Base-by-base conservation (phyloP, 2,888 invertebrate species). In the Fragum whitleyi region DNA sequence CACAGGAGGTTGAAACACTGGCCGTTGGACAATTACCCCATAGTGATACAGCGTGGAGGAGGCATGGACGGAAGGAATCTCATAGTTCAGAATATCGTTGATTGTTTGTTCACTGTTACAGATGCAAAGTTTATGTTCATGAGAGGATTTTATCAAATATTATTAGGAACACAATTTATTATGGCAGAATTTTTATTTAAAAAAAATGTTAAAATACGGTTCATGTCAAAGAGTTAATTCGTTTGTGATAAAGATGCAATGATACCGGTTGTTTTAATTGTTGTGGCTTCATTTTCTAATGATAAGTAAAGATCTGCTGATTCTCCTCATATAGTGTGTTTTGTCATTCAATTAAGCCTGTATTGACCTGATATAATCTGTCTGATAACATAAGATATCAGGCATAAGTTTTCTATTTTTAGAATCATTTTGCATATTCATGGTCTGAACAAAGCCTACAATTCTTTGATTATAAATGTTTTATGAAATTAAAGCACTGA, bases 1-100 rank as follows among this genome's bases (percentile, higher is more conserved):
- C 86, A 28, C 89, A 80, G 51, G 88, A 90, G 74, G 85, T 92
- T 16, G 88, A 89, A 65, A 89, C 91, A 1, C 79, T 92, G 21
- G 92, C 91, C 29, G 88, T 92, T 0, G 91, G 90, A 39, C 88
- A 89, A 69, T 85, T 91, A 19, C 85, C 88, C n/a, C 81, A 83
- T 19, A 36, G 85, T 0, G 87, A 86, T 29, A 71, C 85, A 3
- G 78, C 83, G 6, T 90, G 90, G 89, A 80, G 82, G 70, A 83
- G 85, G 14, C 81, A 85, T 26, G 76, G 87, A n/a, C 83, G 86
- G 23, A 90, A 90, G 32, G 89, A 91, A 69, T 89, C 91, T 70
- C 88, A 85, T 39, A 91, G 90, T 71, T 88, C 90, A 7, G 92
- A 91, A 68, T 90, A 90, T 81, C 55, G 82, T 53, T 82, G 72